Base-by-base conservation (phyloP, 2,888 invertebrate species). In the Fragum whitleyi region DNA sequence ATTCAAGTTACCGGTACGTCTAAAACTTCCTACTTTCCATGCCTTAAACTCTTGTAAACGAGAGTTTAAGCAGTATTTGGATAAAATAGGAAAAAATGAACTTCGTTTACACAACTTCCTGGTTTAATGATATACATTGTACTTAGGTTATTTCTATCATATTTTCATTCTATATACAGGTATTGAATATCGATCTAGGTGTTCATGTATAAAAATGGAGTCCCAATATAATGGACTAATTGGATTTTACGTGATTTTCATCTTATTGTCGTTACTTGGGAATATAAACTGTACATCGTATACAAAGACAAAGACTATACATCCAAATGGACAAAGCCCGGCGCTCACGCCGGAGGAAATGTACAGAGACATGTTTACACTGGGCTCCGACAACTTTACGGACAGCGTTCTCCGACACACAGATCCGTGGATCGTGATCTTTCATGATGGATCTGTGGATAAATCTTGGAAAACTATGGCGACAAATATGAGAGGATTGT, bases 381-480 rank as follows among this genome's bases (percentile, higher is more conserved):
- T 90, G 32, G 87, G 83, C 6, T 62, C 47, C 28, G 75, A 83
- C 5, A 90, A 89, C 62, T 90, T 89, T 51, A 88, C 89, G 7
- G 79, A 83, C 5, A 81, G 73, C 26, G 85, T 90, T 23, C 61
- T 90, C 53, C 76, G 85, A 14, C 76, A 72, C 26, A 77, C 80
- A 32, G 90, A 90, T 68, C 86, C 90, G 5, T 90, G 90, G 90
- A 84, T 90, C 21, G 76, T 89, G 0, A 79, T 90, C 11, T 88
- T 90, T 67, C 89, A 90, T 65, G 79, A 83, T 53, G 90, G 90
- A 2, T 69, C 79, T 5, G 65, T 89, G 59, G 81, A 79, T 7
- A 76, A 81, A 53, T 79, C 74, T 16, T 90, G 90, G 90, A 89
- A 89, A 74, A 85, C 86, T 11, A 86, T 90, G 88, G 89, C 90